Evolutionary conservation across 1,140 invertebrate species (phyloP).

Genomic region (Trachymyrmex cornetzi): DNA sequence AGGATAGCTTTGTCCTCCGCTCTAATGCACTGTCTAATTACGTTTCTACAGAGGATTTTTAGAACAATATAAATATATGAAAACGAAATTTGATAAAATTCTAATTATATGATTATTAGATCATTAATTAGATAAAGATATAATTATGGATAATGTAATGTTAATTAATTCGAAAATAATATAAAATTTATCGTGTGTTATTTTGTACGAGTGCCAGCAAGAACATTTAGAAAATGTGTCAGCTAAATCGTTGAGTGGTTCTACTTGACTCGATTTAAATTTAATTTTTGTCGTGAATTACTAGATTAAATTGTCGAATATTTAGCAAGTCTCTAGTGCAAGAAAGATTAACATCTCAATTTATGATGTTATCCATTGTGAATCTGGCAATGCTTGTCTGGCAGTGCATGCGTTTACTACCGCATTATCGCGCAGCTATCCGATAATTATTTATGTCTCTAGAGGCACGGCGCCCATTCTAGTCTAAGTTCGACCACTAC

Average conservation of each 20-base stretch:
- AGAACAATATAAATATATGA: not conserved
- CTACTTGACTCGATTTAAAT: not conserved
- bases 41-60: not conserved
- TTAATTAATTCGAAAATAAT: not conserved
- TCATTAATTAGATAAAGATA: not conserved
- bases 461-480: constrained; percentile 39
- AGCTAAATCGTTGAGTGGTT: not conserved
- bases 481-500: constrained; percentile 58
- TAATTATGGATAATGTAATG: not conserved
- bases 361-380: not conserved
- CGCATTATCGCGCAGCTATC: constrained; percentile 38
- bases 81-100: not conserved
- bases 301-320: constrained; percentile 8
- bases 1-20: constrained; percentile 28
- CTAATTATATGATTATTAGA: too few species aligned
- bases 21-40: constrained; percentile 50
- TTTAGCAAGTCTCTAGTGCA: not conserved
- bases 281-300: not conserved
- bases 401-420: constrained; percentile 22
- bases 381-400: constrained; percentile 21
- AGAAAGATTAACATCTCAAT: constrained; percentile 49
- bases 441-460: constrained; percentile 73
- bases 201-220: not conserved
- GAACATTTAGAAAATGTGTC: not conserved
- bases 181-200: not conserved